Evolutionary conservation across 2,888 invertebrate genomes (phyloP).

Genomic region (Caenorhabditis sinica): DNA sequence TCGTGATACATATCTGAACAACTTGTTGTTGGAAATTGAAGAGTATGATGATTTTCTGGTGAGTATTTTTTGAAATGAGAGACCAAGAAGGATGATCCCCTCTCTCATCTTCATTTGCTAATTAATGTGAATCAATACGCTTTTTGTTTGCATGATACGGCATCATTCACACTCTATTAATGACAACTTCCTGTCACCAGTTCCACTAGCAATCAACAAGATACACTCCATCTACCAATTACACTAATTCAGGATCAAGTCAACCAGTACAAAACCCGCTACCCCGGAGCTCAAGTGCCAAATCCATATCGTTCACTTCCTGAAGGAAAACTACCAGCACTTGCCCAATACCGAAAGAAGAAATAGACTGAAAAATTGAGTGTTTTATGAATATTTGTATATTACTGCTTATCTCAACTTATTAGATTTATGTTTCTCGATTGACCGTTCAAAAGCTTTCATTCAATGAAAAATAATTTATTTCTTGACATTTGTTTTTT

Average conservation of each 20-base stretch:
- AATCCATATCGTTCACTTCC: slow-evolving; percentile 71
- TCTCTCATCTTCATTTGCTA: too few relatives aligned
- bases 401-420: neutral
- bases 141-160: neutral
- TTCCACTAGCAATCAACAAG: too few relatives aligned
- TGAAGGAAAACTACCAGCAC: slow-evolving; percentile 70
- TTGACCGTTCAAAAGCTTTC: slow-evolving; percentile 53
- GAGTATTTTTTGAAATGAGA: slow-evolving; percentile 1
- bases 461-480: slow-evolving; percentile 46
- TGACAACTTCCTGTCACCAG: too few relatives aligned
- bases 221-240: too few relatives aligned
- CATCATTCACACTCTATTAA: too few relatives aligned
- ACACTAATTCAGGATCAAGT: slow-evolving; percentile 69
- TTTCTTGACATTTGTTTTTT: slow-evolving; percentile 10
- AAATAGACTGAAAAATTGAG: slow-evolving; percentile 4
- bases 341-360: slow-evolving; percentile 51
- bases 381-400: slow-evolving; percentile 17
- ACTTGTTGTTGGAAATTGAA: slow-evolving; percentile 71
- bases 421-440: slow-evolving; percentile 6
- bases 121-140: neutral
- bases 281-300: slow-evolving; percentile 65
- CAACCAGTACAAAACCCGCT: slow-evolving; percentile 60
- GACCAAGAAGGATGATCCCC: too few relatives aligned
- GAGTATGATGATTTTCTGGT: slow-evolving; percentile 75
- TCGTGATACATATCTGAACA: slow-evolving; percentile 67